phyloP scores from a whole-genome alignment of 1,140 invertebrate species.

The Globodera ellingtonae region DNA sequence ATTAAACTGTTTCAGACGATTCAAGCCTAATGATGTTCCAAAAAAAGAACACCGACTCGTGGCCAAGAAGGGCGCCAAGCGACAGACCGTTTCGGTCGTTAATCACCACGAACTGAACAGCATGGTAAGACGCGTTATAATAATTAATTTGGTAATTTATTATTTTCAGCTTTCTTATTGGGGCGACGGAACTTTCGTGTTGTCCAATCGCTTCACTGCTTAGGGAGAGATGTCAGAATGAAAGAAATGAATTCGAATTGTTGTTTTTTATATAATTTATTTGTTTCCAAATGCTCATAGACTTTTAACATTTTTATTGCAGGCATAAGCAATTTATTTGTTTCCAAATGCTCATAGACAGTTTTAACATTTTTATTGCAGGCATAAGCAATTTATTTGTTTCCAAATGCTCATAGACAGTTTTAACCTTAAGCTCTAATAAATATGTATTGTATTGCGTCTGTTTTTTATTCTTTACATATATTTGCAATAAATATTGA shows the following conservation, averaged over 20 bases:
- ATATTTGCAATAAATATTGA: no score
- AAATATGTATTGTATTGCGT: no score
- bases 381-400: no score
- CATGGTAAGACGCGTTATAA: neutral
- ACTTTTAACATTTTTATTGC: no score
- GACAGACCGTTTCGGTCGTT: constrained; percentile 9
- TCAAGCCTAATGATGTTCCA: neutral
- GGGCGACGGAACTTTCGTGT: constrained; percentile 14
- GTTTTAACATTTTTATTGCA: no score
- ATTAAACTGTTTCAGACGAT: neutral
- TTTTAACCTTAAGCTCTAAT: no score
- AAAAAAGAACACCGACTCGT: neutral
- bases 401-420: no score
- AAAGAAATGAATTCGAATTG: no score
- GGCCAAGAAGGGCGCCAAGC: neutral
- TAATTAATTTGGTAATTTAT: neutral
- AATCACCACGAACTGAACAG: constrained; percentile 3
- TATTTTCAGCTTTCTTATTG: constrained; percentile 26
- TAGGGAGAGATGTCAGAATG: neutral
- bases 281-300: neutral
- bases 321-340: no score
- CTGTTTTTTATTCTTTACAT: no score
- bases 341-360: no score
- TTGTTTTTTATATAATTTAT: neutral
- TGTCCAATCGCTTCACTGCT: constrained; percentile 23